Evolutionary conservation across 2,113 vertebrate species (phyloP).

Genomic region (Cinclus mexicanus): DNA sequence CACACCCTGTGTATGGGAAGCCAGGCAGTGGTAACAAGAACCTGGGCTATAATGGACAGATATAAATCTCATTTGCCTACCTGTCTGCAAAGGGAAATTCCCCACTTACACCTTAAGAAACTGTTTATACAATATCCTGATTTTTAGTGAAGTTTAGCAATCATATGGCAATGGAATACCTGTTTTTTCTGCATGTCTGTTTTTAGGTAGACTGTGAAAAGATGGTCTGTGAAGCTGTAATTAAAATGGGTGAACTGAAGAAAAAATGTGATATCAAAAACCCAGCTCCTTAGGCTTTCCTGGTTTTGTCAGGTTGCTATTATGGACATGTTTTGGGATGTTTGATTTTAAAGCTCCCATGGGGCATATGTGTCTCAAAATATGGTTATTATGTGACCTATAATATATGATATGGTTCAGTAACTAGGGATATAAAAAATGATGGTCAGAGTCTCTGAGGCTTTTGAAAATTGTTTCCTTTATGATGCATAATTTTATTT

Average conservation of each 20-base stretch:
- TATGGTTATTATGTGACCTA: not conserved
- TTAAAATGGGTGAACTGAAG: not conserved
- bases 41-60: not conserved
- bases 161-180: not conserved
- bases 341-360: not conserved
- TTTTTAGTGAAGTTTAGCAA: not conserved
- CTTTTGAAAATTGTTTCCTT: not conserved
- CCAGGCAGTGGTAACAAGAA: not conserved
- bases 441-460: not conserved
- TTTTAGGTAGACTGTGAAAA: not conserved
- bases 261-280: not conserved
- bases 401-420: not conserved
- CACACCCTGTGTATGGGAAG: not conserved
- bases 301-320: not conserved
- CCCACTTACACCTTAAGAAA: not conserved
- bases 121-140: not conserved
- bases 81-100: not conserved
- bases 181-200: not conserved
- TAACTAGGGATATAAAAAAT: not conserved
- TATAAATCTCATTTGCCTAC: not conserved
- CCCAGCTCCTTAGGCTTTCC: not conserved
- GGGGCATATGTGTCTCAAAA: not conserved
- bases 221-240: not conserved
- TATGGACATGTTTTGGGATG: not conserved
- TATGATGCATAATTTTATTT: not conserved